A percentile compares a stretch with the other conserved stretches of the same genome.
phyloP scores from a whole-genome alignment of 2,888 invertebrate genomes.

The Lepidochrysops patricia region DNA sequence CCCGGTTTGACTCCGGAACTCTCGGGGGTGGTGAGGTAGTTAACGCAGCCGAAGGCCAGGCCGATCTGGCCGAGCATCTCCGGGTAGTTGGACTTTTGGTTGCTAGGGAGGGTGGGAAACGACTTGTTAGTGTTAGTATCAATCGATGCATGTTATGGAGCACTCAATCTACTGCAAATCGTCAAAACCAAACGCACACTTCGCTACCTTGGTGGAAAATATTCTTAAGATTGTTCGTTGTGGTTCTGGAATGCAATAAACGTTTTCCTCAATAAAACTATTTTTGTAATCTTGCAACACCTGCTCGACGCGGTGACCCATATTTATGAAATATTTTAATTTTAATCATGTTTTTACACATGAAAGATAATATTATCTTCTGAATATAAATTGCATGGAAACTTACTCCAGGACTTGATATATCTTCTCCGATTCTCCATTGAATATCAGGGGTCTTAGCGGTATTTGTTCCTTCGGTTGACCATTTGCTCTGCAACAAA shows the following conservation, averaged over 20 bases:
- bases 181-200: conserved; percentile 44
- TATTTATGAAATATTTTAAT: neutral
- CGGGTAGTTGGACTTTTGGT: conserved; percentile 69
- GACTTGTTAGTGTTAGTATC: conserved; percentile 31
- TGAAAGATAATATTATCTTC: neutral
- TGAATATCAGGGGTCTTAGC: conserved; percentile 81
- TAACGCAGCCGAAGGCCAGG: conserved; percentile 69
- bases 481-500: conserved; percentile 53
- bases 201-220: conserved; percentile 67
- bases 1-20: conserved; percentile 33
- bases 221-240: conserved; percentile 72
- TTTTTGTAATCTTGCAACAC: neutral
- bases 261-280: neutral
- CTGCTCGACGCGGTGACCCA: neutral
- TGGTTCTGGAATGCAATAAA: conserved; percentile 65
- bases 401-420: conserved; percentile 85
- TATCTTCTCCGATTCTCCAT: conserved; percentile 77
- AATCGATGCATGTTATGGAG: conserved; percentile 19
- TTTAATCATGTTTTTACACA: neutral
- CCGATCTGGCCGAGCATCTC: conserved; percentile 73
- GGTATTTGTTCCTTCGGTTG: conserved; percentile 84
- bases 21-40: conserved; percentile 60
- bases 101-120: conserved; percentile 42
- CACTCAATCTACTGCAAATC: conserved; percentile 27
- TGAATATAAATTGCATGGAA: conserved; percentile 14